phyloP scores from a whole-genome alignment of 2,113 vertebrate species.

The Paraplagusia blochii region DNA sequence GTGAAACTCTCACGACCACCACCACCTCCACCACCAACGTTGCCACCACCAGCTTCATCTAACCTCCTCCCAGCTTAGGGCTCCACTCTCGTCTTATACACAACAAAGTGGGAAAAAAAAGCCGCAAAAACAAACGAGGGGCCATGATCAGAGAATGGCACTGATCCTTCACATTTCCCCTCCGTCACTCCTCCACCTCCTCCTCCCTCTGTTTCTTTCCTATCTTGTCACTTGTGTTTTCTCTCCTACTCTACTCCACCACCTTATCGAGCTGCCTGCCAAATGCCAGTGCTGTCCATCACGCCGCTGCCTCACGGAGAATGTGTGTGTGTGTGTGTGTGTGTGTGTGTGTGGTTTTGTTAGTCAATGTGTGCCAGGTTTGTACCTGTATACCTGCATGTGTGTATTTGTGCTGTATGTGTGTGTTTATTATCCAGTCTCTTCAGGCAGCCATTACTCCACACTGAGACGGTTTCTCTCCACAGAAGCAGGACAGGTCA shows the following conservation, averaged over 20 bases:
- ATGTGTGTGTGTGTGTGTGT: constrained; percentile 10
- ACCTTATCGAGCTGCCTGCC: constrained; percentile 66
- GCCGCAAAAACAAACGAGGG: constrained; percentile 54
- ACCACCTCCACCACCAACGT: constrained; percentile 21
- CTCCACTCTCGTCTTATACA: constrained; percentile 41
- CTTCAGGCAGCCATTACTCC: constrained; percentile 52
- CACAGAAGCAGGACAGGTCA: constrained; percentile 50
- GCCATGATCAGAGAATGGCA: constrained; percentile 40
- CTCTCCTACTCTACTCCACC: constrained; percentile 43
- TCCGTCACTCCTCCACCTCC: constrained; percentile 17
- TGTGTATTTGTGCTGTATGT: neutral
- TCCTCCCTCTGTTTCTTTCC: constrained; percentile 18
- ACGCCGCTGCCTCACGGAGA: constrained; percentile 39
- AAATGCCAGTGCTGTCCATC: constrained; percentile 75
- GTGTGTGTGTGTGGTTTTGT: constrained; percentile 22
- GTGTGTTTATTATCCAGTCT: constrained; percentile 13
- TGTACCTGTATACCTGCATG: neutral
- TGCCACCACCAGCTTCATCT: constrained; percentile 19
- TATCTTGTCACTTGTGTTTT: constrained; percentile 35
- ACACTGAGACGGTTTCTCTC: constrained; percentile 47
- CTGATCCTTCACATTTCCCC: constrained; percentile 52
- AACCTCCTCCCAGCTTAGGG: constrained; percentile 14
- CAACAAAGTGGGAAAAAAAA: constrained; percentile 45
- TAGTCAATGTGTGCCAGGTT: constrained; percentile 3
- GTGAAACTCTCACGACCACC: constrained; percentile 45